Conservation (phyloP, 2,888 invertebrate genomes). For the Rhagonycha fulva region DNA sequence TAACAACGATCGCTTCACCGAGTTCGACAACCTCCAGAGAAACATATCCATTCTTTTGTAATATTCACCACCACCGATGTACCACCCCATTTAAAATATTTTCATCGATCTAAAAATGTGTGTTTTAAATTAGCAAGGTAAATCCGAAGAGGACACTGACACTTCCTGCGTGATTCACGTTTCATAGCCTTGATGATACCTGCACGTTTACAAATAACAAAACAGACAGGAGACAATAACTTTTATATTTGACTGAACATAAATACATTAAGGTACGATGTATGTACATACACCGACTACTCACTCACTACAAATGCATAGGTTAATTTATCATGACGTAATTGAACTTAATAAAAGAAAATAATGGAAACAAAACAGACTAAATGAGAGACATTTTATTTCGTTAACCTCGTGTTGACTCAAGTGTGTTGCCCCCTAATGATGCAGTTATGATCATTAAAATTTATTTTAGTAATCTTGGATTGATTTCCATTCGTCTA, state of each 20-base stretch:
- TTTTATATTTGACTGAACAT: background rate
- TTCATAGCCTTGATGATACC: background rate
- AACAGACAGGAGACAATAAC: background rate
- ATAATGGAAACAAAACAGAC: background rate
- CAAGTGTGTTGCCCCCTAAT: conserved; percentile 1
- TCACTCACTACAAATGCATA: background rate
- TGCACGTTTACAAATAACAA: background rate
- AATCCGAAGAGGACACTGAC: conserved; percentile 22
- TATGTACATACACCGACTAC: background rate
- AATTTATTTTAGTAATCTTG: background rate
- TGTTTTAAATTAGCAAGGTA: background rate
- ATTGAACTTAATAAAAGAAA: background rate
- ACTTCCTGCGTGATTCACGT: conserved; percentile 32
- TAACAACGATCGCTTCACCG: background rate
- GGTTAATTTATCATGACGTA: background rate
- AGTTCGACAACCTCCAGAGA: background rate
- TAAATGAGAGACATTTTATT: background rate
- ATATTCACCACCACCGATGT: background rate
- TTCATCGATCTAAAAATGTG: background rate
- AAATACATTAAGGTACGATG: background rate
- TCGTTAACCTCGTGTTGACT: background rate
- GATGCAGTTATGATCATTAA: background rate
- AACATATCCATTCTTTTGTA: background rate
- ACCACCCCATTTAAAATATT: background rate
- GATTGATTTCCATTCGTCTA: background rate